Conservation (phyloP, 2,888 invertebrate genomes). For the Platycheirus albimanus region DNA sequence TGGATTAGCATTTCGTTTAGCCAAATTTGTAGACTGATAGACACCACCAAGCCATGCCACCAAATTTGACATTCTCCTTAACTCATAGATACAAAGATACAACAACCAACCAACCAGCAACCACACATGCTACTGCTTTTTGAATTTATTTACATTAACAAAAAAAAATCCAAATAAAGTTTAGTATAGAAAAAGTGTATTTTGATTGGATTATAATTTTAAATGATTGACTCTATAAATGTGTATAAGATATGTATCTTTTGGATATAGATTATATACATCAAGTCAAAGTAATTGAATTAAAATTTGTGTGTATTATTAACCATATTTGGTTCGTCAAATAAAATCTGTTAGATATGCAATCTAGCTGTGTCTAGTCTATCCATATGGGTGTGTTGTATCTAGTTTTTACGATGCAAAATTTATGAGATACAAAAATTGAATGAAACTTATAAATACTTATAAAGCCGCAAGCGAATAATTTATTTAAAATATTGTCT, state of each 20-base stretch:
- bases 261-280: conserved; percentile 36
- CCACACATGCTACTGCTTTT: conserved; percentile 36
- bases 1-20: conserved; percentile 66
- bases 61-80: conserved; percentile 51
- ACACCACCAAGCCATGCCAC: conserved; percentile 40
- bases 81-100: not conserved
- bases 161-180: conserved; percentile 8
- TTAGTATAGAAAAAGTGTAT: conserved; percentile 46
- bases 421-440: conserved; percentile 33
- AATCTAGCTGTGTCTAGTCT: conserved; percentile 7
- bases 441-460: conserved; percentile 1
- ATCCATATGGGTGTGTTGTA: not conserved
- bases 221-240: conserved; percentile 64
- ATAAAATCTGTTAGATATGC: conserved; percentile 30
- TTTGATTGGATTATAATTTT: conserved; percentile 71
- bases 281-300: conserved; percentile 42
- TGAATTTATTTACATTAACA: conserved; percentile 10
- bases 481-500: not conserved
- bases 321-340: conserved; percentile 49
- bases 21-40: conserved; percentile 64
- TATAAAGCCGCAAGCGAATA: too few relatives aligned
- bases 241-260: conserved; percentile 59
- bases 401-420: conserved; percentile 14
- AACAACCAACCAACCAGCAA: not conserved
- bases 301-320: conserved; percentile 51